Evolutionary conservation across 2,113 vertebrate species (phyloP), one percentile per base, ranked within the genome.

Genomic region (Noturus placidus): DNA sequence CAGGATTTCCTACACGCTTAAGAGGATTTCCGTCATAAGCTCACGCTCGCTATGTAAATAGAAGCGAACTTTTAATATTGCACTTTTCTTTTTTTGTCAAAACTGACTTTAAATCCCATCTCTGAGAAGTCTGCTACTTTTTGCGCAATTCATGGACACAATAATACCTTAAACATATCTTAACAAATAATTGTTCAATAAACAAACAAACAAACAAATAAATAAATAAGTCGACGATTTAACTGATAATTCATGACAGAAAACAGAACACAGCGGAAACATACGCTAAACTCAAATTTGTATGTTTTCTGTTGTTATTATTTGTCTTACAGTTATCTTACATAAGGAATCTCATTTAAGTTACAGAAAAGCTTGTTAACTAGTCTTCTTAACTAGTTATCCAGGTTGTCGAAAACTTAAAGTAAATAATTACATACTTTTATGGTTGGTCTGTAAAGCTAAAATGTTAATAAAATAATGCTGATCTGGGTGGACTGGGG

Each of bases 11-110:
- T 50, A 50, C 46, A 50, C 46, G 46, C 59, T 52, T 63, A 25
- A n/a, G 46, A 63, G 85, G 17, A 80, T 65, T 27, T 52, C 38
- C 4, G 52, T 15, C 42, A 69, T 86, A 86, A 86, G 61, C 50
- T 80, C n/a, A 19, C 80, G 46, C 69, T 67, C 14, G 7, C 61
- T 52, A 67, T 56, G 46, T 17, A 65, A 86, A 65, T 54, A 17
- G 22, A 38, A 27, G n/a, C 8, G 0, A 33, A 50, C 22, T 59
- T 77, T 50, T 33, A 42, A 76, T 78, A 77, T 65, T 38, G 15
- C 19, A 9, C 27, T 35, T 42, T 42, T 46, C n/a, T 59, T 59
- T 19, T 19, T 78, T 22, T 3, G 15, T 57, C 6, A 22, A 57
- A 56, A 54, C 27, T 54, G 27, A 54, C 50, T 79, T 50, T 2